Evolutionary conservation across 2,113 vertebrate species (phyloP), one percentile per base, ranked within the genome.

Genomic region (Octodon degus): DNA sequence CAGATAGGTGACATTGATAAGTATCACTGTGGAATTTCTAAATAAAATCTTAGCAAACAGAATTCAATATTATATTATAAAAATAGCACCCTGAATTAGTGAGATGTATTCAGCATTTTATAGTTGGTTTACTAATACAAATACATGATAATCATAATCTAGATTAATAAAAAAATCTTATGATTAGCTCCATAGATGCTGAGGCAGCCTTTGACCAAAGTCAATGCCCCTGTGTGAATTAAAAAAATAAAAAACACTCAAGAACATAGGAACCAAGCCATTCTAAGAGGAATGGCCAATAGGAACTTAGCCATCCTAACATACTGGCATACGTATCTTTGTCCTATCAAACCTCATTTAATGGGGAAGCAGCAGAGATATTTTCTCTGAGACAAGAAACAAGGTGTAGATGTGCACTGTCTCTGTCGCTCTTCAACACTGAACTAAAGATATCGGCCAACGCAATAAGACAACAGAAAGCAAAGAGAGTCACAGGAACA

Each of bases 11-110:
- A 25, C 58, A 81, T 34, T 76, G 19, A 72, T 86, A 92, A 70
- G 80, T 79, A 84, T 37, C 72, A 60, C 3, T 82, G n/a, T 8
- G 43, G 85, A 47, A 13, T 85, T 85, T 92, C 43, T 63, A 94
- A 94, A 74, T 90, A 90, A 93, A 92, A 93, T n/a, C 53, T 82
- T 47, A 93, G 47, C 88, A 93, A 91, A 90, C 25, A 91, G 60
- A 93, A 70, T 91, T 19, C 86, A 82, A 47, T 5, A 55, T 74
- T 74, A 67, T 79, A 53, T 90, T 96, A 91, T 84, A 62, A 91
- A 95, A 95, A 84, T 37, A 93, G 83, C 7, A 85, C 7, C n/a
- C 37, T n/a, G 2, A 85, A 53, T 89, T 86, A 93, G 5, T 91
- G 40, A 24, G 1, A 67, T 90, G 65, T 94, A 70, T 53, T 95